Evolutionary conservation across 2,113 vertebrate species (phyloP).

Genomic region (Orthonyx spaldingii): DNA sequence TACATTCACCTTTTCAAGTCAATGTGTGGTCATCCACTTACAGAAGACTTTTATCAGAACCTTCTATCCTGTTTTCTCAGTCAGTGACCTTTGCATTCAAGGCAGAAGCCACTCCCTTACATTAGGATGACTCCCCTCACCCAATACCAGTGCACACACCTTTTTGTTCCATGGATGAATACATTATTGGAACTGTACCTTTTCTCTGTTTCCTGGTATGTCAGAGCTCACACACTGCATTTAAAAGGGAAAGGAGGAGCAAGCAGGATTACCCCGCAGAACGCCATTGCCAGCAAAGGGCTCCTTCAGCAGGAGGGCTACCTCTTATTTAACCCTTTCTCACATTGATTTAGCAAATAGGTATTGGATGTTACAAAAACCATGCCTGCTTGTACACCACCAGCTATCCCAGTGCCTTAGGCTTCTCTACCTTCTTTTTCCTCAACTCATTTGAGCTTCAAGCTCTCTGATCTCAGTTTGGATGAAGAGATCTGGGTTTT

Average conservation of each 20-base stretch:
- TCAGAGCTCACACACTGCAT: not conserved
- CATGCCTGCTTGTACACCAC: not conserved
- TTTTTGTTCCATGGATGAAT: fast-evolving
- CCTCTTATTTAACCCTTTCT: not conserved
- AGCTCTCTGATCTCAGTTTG: not conserved
- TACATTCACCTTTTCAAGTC: not conserved
- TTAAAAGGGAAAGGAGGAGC: not conserved
- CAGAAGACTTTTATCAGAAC: not conserved
- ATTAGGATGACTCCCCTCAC: not conserved
- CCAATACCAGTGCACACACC: fast-evolving
- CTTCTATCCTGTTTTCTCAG: not conserved
- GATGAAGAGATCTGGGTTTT: not conserved
- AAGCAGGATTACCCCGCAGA: not conserved
- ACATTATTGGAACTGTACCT: fast-evolving
- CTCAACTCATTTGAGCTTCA: not conserved
- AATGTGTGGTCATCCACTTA: not conserved
- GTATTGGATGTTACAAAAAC: not conserved
- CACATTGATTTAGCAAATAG: not conserved
- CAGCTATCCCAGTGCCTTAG: not conserved
- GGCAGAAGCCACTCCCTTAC: not conserved
- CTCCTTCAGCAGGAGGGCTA: not conserved
- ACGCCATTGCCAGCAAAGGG: not conserved
- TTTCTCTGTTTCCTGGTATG: not conserved
- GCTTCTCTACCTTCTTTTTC: not conserved
- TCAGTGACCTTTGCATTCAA: not conserved